A percentile compares a stretch with the other conserved stretches of the same genome.
Conservation (phyloP, 1,140 invertebrate species). For the Adoxophyes honmai region DNA sequence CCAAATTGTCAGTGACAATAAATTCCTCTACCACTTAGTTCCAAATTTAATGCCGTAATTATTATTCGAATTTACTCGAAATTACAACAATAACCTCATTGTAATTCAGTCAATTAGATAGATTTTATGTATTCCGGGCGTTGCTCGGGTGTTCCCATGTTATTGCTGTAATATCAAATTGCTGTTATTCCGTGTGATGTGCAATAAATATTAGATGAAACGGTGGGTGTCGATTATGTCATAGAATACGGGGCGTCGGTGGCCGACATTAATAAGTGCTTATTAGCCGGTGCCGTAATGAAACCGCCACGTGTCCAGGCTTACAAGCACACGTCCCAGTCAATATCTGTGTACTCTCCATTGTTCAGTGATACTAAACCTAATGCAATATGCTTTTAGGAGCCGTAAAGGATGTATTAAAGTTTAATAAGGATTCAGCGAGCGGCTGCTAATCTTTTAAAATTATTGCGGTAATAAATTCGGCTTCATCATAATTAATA, state of each 20-base stretch:
- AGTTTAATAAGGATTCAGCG: conserved; percentile 26
- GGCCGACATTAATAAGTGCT: conserved; percentile 62
- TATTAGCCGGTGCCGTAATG: conserved; percentile 64
- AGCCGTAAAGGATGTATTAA: conserved; percentile 14
- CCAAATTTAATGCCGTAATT: conserved; percentile 1
- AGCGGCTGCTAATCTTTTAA: conserved; percentile 25
- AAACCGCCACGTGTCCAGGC: conserved; percentile 61
- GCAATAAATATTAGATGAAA: conserved; percentile 71
- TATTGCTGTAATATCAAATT: conserved; percentile 57
- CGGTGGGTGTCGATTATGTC: conserved; percentile 57
- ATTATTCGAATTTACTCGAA: not conserved
- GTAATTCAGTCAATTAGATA: conserved; percentile 2
- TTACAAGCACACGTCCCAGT: conserved; percentile 43
- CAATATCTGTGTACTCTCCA: conserved; percentile 36
- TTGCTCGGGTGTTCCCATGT: conserved; percentile 35
- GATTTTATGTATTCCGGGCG: not conserved
- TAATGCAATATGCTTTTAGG: not conserved
- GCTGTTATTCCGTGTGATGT: conserved; percentile 58
- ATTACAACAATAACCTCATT: conserved; percentile 5
- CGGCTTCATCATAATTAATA: conserved; percentile 28
- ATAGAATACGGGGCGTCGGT: conserved; percentile 34
- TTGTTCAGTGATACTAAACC: conserved; percentile 18
- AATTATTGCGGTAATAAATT: conserved; percentile 46
- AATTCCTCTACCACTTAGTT: not conserved
- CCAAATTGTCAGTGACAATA: not conserved